Evolutionary conservation across 1,140 invertebrate species (phyloP).

Genomic region (Drosophila willistoni): DNA sequence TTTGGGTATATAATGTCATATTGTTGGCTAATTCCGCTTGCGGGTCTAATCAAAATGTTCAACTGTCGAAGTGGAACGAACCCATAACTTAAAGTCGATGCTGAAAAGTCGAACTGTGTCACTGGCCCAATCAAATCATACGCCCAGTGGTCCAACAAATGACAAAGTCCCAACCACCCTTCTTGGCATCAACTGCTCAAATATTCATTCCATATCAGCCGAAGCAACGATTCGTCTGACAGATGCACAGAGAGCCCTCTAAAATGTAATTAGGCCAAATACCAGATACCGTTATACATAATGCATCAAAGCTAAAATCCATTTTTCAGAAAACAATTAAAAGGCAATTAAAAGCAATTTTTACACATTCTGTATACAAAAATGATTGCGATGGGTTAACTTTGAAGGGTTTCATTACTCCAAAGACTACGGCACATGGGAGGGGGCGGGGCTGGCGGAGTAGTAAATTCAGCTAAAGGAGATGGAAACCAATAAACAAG

Average conservation of each 20-base stretch:
- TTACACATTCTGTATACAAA: background rate
- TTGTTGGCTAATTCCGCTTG: slow-evolving; percentile 60
- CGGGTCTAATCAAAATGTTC: slow-evolving; percentile 78
- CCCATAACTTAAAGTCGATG: slow-evolving; percentile 5
- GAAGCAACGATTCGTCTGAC: background rate
- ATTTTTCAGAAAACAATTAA: slow-evolving; percentile 78
- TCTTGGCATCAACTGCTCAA: background rate
- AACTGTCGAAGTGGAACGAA: slow-evolving; percentile 52
- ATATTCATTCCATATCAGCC: background rate
- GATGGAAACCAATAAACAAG: slow-evolving; percentile 40
- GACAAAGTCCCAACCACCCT: slow-evolving; percentile 58
- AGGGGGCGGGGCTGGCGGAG: background rate
- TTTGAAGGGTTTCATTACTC: slow-evolving; percentile 48
- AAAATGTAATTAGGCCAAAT: slow-evolving; percentile 75
- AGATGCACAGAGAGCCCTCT: background rate
- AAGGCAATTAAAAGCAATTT: slow-evolving; percentile 77
- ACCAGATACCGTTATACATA: slow-evolving; percentile 39
- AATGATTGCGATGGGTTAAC: slow-evolving; percentile 34
- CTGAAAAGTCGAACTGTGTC: slow-evolving; percentile 60
- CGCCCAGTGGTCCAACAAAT: slow-evolving; percentile 81
- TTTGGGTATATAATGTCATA: slow-evolving; percentile 53
- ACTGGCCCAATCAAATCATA: slow-evolving; percentile 77
- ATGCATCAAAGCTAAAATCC: slow-evolving; percentile 39
- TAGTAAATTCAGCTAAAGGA: slow-evolving; percentile 9
- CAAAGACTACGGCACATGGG: background rate